phyloP scores from a whole-genome alignment of 2,797 vertebrate genomes.

The Rhynchonycteris naso region DNA sequence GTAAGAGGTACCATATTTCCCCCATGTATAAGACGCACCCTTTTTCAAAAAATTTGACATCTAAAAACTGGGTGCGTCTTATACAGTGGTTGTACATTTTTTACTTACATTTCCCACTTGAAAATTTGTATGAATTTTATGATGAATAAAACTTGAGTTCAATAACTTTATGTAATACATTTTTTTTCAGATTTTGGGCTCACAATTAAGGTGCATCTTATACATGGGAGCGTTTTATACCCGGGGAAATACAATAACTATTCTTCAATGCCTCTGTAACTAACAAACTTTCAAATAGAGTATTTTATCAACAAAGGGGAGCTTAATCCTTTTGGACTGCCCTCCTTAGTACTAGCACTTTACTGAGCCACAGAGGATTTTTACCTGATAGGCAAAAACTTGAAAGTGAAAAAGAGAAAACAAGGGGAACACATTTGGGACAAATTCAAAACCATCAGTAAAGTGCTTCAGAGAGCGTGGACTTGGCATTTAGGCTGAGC shows the following conservation, averaged over 20 bases:
- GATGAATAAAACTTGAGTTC: too few relatives aligned
- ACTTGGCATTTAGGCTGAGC: background rate
- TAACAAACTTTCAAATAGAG: background rate
- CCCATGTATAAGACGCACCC: too few relatives aligned
- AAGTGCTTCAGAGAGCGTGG: background rate
- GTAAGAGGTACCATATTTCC: background rate
- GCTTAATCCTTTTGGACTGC: background rate
- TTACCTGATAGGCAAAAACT: background rate
- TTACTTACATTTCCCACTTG: too few relatives aligned
- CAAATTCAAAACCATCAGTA: background rate
- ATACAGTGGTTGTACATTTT: too few relatives aligned
- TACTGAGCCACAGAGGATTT: background rate
- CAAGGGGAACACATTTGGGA: background rate
- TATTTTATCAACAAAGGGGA: background rate
- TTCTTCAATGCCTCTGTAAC: background rate
- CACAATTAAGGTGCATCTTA: too few relatives aligned
- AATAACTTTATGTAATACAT: too few relatives aligned
- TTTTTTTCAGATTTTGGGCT: too few relatives aligned
- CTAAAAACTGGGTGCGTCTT: too few relatives aligned
- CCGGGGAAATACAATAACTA: background rate
- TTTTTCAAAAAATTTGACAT: too few relatives aligned
- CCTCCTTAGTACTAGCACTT: background rate
- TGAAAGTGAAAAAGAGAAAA: background rate
- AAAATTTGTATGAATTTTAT: too few relatives aligned
- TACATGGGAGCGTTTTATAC: too few relatives aligned